phyloP scores from a whole-genome alignment of 2,888 invertebrate species.

The Desoria tigrina region DNA sequence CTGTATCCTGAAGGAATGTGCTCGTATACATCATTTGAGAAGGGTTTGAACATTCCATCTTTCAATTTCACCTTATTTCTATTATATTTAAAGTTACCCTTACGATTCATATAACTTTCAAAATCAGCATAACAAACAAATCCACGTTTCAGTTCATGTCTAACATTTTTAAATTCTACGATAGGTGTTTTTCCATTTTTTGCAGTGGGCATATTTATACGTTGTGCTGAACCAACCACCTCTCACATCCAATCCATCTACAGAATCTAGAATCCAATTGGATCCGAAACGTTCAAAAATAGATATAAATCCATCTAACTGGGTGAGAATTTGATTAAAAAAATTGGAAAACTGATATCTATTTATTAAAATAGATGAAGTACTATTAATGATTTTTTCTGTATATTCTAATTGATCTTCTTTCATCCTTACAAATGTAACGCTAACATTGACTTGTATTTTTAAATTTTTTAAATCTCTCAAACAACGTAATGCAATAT shows the following conservation, averaged over 20 bases:
- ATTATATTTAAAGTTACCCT: no score
- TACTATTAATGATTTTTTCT: background rate
- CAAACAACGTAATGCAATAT: no score
- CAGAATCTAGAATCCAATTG: background rate
- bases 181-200: no score
- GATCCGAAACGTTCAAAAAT: background rate
- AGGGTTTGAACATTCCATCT: no score
- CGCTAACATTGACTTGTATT: background rate
- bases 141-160: no score
- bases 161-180: no score
- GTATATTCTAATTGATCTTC: background rate
- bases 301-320: background rate
- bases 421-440: background rate
- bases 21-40: no score
- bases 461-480: no score
- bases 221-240: background rate
- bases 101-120: no score
- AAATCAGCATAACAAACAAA: no score
- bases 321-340: background rate
- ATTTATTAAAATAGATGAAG: background rate
- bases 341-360: background rate
- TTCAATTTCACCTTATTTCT: no score
- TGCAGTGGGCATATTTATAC: background rate
- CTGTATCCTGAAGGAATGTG: conserved; percentile 20
- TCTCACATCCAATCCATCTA: background rate